Base-by-base conservation (phyloP, 2,888 invertebrate species). In the Spialia ferax region DNA sequence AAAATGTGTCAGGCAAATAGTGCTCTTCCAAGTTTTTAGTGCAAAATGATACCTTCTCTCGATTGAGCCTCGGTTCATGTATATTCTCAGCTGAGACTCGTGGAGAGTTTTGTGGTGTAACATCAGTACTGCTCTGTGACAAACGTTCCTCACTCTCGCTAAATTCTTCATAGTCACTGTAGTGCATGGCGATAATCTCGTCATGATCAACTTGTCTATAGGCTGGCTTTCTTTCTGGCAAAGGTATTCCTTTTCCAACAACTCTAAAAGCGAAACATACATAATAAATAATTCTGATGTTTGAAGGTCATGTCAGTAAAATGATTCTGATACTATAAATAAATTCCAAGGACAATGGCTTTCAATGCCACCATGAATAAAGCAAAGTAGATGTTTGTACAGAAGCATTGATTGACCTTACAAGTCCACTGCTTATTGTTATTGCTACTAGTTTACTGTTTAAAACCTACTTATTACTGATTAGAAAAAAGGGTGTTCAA, bases 91-190 rank as follows among this genome's bases (percentile, higher is more conserved):
- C 63, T 0, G 90, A 88, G 0, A 82, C 77, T 59, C 93, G 73
- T 0, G 93, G 93, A 0, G 93, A 93, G 74, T 93, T 93, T 70
- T 89, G 88, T 1, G 93, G 93, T 8, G 93, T 93, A 72, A 92
- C 87, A 69, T 93, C 93, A 23, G 84, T 85, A 70, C 92, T 92
- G 71, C 93, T 93, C 71, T 92, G 86, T 3, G 93, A 93, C 8
- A 92, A 75, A 0, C 92, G 80, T 68, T 93, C 93, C 35, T 91
- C 93, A 59, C 89, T 91, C 69, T 93, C 93, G 69, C 91, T 93
- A 70, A 88, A 91, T 65, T 88, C 81, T 62, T 87, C 87, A 62
- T 91, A 91, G 68, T 93, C 88, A 70, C 86, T 93, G 75, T 93
- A 93, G 69, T 94, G 91, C 79, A 90, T 84, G 0, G 90, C 90